These are phyloP conservation scores for Cheilosia scutellata DNA, from an alignment of 2,888 invertebrate species.

Conservation along the genomic window DNA sequence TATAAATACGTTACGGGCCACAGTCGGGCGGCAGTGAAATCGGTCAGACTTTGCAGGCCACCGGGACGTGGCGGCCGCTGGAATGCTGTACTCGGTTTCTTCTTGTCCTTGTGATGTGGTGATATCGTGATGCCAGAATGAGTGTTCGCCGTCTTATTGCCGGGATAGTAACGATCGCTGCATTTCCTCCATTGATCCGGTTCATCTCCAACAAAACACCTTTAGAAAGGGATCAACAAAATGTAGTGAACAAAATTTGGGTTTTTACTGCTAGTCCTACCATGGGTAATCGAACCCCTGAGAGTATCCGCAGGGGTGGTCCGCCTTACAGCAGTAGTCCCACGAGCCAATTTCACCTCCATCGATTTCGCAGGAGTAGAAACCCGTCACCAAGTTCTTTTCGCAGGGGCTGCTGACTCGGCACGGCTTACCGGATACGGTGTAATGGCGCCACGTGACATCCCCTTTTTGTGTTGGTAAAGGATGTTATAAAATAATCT, in stretches of 20 bases:
- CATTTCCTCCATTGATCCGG: conserved; percentile 94
- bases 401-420: conserved; percentile 88
- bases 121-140: conserved; percentile 84
- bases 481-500: conserved; percentile 34
- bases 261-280: conserved; percentile 84
- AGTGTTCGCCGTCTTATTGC: conserved; percentile 80
- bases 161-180: conserved; percentile 91
- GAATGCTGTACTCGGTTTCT: conserved; percentile 79
- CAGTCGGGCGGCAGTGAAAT: conserved; percentile 84
- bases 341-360: conserved; percentile 89
- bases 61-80: conserved; percentile 83
- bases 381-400: conserved; percentile 90
- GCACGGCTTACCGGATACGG: conserved; percentile 93
- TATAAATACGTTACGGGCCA: conserved; percentile 94
- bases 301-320: conserved; percentile 93
- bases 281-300: conserved; percentile 93
- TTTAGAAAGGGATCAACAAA: conserved; percentile 79
- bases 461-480: conserved; percentile 82
- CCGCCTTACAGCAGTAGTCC: conserved; percentile 94
- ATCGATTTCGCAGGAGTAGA: conserved; percentile 94
- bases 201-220: conserved; percentile 93
- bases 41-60: conserved; percentile 82
- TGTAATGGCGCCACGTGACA: conserved; percentile 89
- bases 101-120: conserved; percentile 78
- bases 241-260: background rate